Base-by-base conservation (phyloP, 2,888 invertebrate genomes). In the Agonum fuliginosum region DNA sequence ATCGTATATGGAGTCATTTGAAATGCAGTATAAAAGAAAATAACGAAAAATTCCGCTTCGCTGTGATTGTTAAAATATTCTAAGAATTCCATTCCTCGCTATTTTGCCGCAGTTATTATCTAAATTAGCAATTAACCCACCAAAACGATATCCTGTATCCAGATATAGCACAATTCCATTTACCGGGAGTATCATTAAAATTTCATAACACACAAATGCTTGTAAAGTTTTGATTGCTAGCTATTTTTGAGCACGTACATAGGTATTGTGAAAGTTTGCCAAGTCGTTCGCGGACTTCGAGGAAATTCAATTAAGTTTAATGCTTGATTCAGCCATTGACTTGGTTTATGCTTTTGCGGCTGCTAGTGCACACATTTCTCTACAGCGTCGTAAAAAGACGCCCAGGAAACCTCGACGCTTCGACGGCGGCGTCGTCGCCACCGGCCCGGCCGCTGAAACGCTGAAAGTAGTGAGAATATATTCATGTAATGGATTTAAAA, bases 261-360 rank as follows among this genome's bases (percentile, higher is more conserved):
- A 51, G 48, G 58, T 71, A 71, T 71, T 71, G 51, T 48, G 30
- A 71, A 71, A 71, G 48, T 71, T 71, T 71, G 71, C 51, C 71
- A 71, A 71, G 71, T 71, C 27, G 71, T 46, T 71, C 20, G 27
- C 20, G 46, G 48, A 70, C 70, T 71, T 46, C 30, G 43, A 48
- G 71, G 46, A 71, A 71, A 71, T 71, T 71, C 71, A 71, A 71
- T 71, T 71, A 71, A 48, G 71, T 46, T 71, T 71, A 71, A 71
- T 71, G 71, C 30, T 71, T 71, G 71, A 71, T 71, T 71, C 71
- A 71, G 19, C 46, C 71, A 51, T 46, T 30, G 51, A 30, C 48
- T 71, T 51, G 27, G 48, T 71, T 71, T 71, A 71, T 71, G 27
- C 46, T 34, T 62, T 10, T 8, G n/a, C 22, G 2, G 51, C 12